Conservation (phyloP, 2,797 vertebrate species). For the Argyrosomus regius region DNA sequence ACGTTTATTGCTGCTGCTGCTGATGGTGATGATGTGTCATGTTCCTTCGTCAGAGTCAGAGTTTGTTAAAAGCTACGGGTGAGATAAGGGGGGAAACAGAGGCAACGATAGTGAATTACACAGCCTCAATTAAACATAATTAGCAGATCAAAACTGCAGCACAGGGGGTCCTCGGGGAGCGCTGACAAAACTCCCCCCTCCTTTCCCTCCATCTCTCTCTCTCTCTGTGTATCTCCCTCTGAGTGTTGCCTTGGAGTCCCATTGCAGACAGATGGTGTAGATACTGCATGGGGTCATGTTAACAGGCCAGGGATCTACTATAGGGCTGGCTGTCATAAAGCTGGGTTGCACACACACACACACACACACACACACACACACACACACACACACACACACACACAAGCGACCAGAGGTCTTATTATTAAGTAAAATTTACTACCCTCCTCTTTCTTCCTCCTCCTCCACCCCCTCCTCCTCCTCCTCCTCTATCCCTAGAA, state of each 20-base stretch:
- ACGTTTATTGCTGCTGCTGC: conserved; percentile 29
- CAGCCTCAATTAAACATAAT: conserved; percentile 79
- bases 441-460: conserved; percentile 34
- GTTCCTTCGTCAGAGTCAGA: conserved; percentile 41
- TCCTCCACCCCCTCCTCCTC: conserved; percentile 38
- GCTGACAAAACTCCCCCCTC: conserved; percentile 40
- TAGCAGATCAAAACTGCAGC: conserved; percentile 76
- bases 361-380: too few relatives aligned
- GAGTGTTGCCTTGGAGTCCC: conserved; percentile 73
- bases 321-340: conserved; percentile 56
- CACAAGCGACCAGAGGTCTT: conserved; percentile 41
- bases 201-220: not conserved
- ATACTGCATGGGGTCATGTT: conserved; percentile 73
- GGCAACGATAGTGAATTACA: conserved; percentile 63
- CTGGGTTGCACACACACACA: conserved; percentile 32
- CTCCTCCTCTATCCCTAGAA: conserved; percentile 62
- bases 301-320: conserved; percentile 50
- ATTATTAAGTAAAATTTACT: conserved; percentile 59
- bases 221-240: conserved; percentile 47
- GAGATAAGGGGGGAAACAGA: conserved; percentile 64
- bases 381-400: too few relatives aligned
- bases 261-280: conserved; percentile 78
- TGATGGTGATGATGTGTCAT: conserved; percentile 46
- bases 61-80: conserved; percentile 52
- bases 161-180: conserved; percentile 67